Conservation (phyloP, 2,113 vertebrate species). For the Halcyon senegalensis region DNA sequence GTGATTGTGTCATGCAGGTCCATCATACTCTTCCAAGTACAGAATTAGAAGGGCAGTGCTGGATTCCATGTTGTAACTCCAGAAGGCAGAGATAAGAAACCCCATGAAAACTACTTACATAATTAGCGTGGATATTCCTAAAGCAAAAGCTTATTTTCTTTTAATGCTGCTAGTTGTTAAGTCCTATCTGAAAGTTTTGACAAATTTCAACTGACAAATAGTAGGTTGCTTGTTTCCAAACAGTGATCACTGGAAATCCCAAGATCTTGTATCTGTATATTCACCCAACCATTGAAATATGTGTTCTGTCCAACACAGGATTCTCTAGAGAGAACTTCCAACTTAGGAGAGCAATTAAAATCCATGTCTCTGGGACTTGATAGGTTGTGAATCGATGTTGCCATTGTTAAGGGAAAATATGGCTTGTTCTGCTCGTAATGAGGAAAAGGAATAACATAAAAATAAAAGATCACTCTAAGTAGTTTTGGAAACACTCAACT, state of each 20-base stretch:
- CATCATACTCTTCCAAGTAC: background rate
- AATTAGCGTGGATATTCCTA: background rate
- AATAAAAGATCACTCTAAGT: background rate
- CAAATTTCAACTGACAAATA: background rate
- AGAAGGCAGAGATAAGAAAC: background rate
- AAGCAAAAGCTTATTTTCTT: background rate
- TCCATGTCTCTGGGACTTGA: background rate
- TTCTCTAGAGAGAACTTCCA: constrained; percentile 3
- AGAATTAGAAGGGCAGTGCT: background rate
- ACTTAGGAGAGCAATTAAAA: constrained; percentile 13
- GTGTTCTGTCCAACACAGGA: background rate
- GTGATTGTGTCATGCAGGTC: background rate
- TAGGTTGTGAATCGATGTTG: constrained; percentile 2
- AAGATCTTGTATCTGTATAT: background rate
- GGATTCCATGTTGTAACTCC: background rate
- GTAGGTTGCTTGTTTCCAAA: constrained; percentile 1
- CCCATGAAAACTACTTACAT: background rate
- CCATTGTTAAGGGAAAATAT: background rate
- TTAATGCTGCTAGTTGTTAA: background rate
- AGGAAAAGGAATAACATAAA: background rate
- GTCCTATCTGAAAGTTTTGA: background rate
- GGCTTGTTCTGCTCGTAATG: background rate
- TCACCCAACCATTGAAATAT: background rate
- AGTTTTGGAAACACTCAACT: background rate
- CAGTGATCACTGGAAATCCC: constrained; percentile 4